phyloP scores from a whole-genome alignment of 1,140 invertebrate species.

The Achroia grisella region DNA sequence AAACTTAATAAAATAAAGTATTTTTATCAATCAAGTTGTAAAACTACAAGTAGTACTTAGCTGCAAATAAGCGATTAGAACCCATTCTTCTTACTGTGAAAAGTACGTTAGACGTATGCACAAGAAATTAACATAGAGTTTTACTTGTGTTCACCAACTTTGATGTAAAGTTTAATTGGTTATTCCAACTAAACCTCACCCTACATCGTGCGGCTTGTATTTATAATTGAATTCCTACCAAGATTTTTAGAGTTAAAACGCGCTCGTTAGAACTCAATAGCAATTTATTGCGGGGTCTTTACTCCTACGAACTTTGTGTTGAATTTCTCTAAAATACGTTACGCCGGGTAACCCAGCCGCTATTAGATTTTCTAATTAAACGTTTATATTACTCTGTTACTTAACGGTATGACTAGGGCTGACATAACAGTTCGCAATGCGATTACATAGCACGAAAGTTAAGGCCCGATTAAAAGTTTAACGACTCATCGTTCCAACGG shows the following conservation, averaged over 20 bases:
- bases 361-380: constrained; percentile 2
- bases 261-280: constrained; percentile 1
- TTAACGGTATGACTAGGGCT: background rate
- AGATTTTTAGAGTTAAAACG: background rate
- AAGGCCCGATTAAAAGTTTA: constrained; percentile 22
- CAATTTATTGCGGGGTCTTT: constrained; percentile 2
- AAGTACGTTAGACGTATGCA: too few species aligned
- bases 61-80: too few species aligned
- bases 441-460: constrained; percentile 9
- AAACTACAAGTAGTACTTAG: too few species aligned
- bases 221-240: too few species aligned
- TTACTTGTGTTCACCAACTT: background rate
- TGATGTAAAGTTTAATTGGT: background rate
- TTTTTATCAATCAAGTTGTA: too few species aligned
- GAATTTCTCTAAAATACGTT: background rate
- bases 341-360: background rate
- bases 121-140: too few species aligned
- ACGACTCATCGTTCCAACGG: constrained; percentile 16
- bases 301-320: background rate
- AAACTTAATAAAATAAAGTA: too few species aligned
- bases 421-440: background rate
- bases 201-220: too few species aligned
- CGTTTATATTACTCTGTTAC: constrained; percentile 1
- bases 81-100: too few species aligned
- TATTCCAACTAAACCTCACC: too few species aligned